Conservation (phyloP, 2,888 invertebrate genomes). For the Opisthograptis luteolata region DNA sequence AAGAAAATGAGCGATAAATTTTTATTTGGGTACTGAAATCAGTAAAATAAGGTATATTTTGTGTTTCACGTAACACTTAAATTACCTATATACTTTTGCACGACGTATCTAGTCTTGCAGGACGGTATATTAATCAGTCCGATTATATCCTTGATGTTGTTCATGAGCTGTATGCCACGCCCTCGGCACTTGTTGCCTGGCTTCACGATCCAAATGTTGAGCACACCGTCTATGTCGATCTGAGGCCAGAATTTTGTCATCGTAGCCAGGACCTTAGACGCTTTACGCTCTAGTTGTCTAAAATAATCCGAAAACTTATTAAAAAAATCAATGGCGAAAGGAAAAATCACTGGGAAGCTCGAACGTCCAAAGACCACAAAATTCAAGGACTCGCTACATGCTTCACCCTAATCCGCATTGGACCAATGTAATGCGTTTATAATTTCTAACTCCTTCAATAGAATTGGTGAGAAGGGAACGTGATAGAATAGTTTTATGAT, state of each 20-base stretch:
- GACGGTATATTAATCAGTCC: slow-evolving; percentile 88
- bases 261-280: slow-evolving; percentile 86
- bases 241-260: slow-evolving; percentile 92
- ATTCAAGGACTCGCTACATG: no score
- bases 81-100: slow-evolving; percentile 97
- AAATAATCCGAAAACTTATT: slow-evolving; percentile 16
- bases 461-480: no score
- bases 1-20: no score
- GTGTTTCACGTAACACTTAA: neutral
- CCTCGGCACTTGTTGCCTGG: slow-evolving; percentile 97
- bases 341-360: no score
- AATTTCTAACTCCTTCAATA: no score
- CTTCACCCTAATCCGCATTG: no score
- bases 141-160: slow-evolving; percentile 93
- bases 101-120: slow-evolving; percentile 92
- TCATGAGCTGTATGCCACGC: slow-evolving; percentile 94
- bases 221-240: slow-evolving; percentile 91
- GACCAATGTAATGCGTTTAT: no score
- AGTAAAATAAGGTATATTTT: no score
- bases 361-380: no score
- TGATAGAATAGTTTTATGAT: no score
- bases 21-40: no score
- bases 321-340: no score
- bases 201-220: slow-evolving; percentile 97
- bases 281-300: slow-evolving; percentile 80